Conservation (phyloP, 1,140 invertebrate genomes). For the Megalopta genalis region DNA sequence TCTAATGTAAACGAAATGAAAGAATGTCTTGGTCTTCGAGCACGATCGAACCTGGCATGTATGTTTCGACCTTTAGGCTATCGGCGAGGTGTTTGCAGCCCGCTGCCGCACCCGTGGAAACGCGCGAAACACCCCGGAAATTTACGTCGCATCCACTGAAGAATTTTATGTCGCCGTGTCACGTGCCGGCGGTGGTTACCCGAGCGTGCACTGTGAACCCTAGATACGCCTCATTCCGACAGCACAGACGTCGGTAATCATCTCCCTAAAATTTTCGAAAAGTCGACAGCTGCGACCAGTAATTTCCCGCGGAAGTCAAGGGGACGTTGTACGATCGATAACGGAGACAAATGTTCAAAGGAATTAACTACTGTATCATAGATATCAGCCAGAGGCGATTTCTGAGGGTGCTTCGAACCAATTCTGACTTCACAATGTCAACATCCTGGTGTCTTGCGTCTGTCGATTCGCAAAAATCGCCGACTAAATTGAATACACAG, state of each 20-base stretch:
- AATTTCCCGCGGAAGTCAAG: neutral
- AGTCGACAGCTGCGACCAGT: constrained; percentile 26
- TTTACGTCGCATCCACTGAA: constrained; percentile 61
- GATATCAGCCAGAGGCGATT: neutral
- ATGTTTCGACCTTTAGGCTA: constrained; percentile 35
- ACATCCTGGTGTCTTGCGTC: too few species aligned
- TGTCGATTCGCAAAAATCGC: too few species aligned
- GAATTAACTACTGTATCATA: constrained; percentile 9
- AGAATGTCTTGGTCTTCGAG: too few species aligned
- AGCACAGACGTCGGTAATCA: neutral
- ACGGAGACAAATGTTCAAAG: constrained; percentile 32
- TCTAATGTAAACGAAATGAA: too few species aligned
- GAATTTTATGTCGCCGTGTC: constrained; percentile 50
- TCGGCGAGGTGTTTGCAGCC: constrained; percentile 64
- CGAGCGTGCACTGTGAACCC: neutral
- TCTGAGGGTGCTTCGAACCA: constrained; percentile 22
- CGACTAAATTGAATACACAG: too few species aligned
- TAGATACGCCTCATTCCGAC: neutral
- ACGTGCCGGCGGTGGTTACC: constrained; percentile 31
- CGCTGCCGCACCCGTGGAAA: constrained; percentile 61
- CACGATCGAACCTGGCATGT: too few species aligned
- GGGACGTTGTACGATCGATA: constrained; percentile 19
- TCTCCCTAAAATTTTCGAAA: constrained; percentile 26
- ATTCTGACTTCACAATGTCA: neutral
- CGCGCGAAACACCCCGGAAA: constrained; percentile 65